Evolutionary conservation across 2,797 vertebrate species (phyloP).

Genomic region (Adelosebastes latens): DNA sequence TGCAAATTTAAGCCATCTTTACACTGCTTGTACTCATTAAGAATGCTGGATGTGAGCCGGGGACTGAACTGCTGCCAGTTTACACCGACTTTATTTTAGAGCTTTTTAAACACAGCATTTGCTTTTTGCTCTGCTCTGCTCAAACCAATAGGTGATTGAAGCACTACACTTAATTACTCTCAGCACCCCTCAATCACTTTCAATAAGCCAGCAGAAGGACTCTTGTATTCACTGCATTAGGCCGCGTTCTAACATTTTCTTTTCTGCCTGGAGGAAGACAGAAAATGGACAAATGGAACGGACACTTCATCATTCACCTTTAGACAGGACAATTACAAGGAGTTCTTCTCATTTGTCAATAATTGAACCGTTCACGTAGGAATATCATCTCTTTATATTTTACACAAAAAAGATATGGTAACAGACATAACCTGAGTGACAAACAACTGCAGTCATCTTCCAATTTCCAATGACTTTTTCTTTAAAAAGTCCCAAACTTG

Average conservation of each 20-base stretch:
- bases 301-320: neutral
- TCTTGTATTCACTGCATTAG: neutral
- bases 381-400: neutral
- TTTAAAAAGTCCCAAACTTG: neutral
- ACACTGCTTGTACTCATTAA: slow-evolving; percentile 15
- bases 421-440: too few relatives aligned
- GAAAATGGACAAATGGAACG: neutral
- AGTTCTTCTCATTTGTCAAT: neutral
- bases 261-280: neutral
- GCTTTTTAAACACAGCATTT: slow-evolving; percentile 3
- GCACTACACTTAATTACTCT: slow-evolving; percentile 33
- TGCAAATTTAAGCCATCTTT: neutral
- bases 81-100: slow-evolving; percentile 8
- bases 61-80: slow-evolving; percentile 28
- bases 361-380: neutral
- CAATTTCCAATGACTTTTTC: neutral
- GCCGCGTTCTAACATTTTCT: neutral
- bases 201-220: slow-evolving; percentile 26
- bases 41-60: neutral
- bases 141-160: slow-evolving; percentile 27
- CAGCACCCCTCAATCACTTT: slow-evolving; percentile 31
- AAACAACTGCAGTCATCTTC: neutral
- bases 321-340: neutral
- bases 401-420: neutral
- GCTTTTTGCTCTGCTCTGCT: slow-evolving; percentile 2